Evolutionary conservation across 2,888 invertebrate species (phyloP).

Genomic region (Habrosyne pyritoides): DNA sequence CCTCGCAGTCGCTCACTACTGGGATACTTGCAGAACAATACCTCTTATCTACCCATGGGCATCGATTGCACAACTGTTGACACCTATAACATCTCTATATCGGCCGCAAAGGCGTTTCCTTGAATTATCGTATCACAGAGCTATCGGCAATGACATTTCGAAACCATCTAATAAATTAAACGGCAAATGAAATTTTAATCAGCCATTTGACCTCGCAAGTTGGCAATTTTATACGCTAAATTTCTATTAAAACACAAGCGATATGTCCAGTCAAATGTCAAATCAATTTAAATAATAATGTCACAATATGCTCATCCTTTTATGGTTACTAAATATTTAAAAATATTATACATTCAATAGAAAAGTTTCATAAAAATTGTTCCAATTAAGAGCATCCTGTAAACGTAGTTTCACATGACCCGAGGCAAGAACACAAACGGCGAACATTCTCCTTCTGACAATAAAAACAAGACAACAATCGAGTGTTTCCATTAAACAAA

Average conservation of each 20-base stretch:
- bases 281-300: slow-evolving; percentile 1
- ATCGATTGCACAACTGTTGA: slow-evolving; percentile 62
- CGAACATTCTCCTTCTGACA: slow-evolving; percentile 45
- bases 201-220: slow-evolving; percentile 3
- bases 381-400: slow-evolving; percentile 55
- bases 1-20: slow-evolving; percentile 33
- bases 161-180: slow-evolving; percentile 13
- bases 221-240: slow-evolving; percentile 7
- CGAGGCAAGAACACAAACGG: slow-evolving; percentile 56
- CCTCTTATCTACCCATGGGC: slow-evolving; percentile 59
- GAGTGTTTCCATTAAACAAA: slow-evolving; percentile 73
- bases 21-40: slow-evolving; percentile 65
- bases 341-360: background rate
- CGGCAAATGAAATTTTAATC: slow-evolving; percentile 7
- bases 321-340: background rate
- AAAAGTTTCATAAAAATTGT: slow-evolving; percentile 12
- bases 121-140: slow-evolving; percentile 24
- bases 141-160: slow-evolving; percentile 49
- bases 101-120: slow-evolving; percentile 33
- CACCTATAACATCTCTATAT: slow-evolving; percentile 65
- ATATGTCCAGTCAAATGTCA: slow-evolving; percentile 8
- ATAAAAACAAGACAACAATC: slow-evolving; percentile 72
- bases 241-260: slow-evolving; percentile 4
- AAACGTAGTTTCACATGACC: slow-evolving; percentile 56
- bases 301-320: background rate